These are phyloP conservation scores for Amblyraja radiata DNA, from an alignment of 2,797 vertebrate species.

Conservation along the genomic window DNA sequence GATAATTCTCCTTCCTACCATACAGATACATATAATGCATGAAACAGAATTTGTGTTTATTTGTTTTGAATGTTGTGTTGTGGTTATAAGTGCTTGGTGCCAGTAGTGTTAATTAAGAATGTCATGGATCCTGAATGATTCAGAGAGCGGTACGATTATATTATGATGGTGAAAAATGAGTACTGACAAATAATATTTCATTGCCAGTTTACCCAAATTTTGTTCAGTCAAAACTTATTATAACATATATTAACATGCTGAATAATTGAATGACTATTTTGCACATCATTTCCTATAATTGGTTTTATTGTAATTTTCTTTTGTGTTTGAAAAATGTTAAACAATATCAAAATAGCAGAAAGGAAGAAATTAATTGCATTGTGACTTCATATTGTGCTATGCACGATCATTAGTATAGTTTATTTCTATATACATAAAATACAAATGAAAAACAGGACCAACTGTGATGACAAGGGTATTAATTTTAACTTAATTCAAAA, in stretches of 20 bases:
- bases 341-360: background rate
- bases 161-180: constrained; percentile 31
- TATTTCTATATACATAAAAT: background rate
- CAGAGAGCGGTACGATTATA: background rate
- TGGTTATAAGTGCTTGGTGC: background rate
- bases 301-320: background rate
- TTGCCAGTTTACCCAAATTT: constrained; percentile 15
- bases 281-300: background rate
- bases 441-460: constrained; percentile 1
- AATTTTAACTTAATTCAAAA: constrained; percentile 28
- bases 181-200: constrained; percentile 33
- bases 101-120: constrained; percentile 3
- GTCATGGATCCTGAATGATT: constrained; percentile 14
- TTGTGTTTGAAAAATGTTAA: constrained; percentile 32
- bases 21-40: background rate
- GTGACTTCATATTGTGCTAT: background rate
- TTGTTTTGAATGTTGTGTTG: constrained; percentile 2
- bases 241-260: background rate
- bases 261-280: background rate
- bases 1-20: background rate
- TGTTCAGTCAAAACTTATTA: constrained; percentile 27
- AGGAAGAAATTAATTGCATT: background rate
- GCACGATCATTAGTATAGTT: background rate
- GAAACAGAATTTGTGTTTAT: background rate
- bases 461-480: constrained; percentile 4